Evolutionary conservation across 2,797 vertebrate genomes (phyloP).

Genomic region (Hyperoplus lanceolatus): DNA sequence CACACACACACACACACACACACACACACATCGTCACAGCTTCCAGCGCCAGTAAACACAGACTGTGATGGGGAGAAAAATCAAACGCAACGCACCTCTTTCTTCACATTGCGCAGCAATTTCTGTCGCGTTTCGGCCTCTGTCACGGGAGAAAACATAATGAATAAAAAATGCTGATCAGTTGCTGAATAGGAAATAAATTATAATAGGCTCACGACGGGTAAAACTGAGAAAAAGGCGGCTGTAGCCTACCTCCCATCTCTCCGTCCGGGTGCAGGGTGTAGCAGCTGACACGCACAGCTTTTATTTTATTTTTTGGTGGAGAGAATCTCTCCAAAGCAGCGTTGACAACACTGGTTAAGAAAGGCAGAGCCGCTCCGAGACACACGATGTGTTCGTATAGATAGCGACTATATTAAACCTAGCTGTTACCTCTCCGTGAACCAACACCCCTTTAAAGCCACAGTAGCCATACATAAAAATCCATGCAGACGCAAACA

Average conservation of each 20-base stretch:
- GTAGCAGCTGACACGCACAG: constrained; percentile 36
- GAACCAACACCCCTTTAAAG: constrained; percentile 86
- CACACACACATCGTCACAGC: neutral
- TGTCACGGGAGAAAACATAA: constrained; percentile 81
- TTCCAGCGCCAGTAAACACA: constrained; percentile 32
- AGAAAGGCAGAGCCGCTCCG: constrained; percentile 28
- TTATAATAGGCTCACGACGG: constrained; percentile 42
- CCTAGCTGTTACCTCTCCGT: constrained; percentile 69
- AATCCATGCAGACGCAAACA: neutral
- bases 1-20: neutral
- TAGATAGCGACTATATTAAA: constrained; percentile 59
- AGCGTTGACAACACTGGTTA: neutral
- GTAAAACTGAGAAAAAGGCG: constrained; percentile 10
- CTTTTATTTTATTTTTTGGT: neutral
- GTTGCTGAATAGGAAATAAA: constrained; percentile 39
- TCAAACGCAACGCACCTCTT: constrained; percentile 89
- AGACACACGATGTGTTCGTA: constrained; percentile 52
- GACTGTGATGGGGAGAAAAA: constrained; percentile 13
- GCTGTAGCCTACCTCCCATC: constrained; percentile 82
- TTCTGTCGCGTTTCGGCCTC: constrained; percentile 96
- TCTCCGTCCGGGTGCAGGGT: constrained; percentile 54
- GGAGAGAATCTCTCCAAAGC: constrained; percentile 14
- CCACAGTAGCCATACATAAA: constrained; percentile 64
- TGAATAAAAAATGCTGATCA: constrained; percentile 40
- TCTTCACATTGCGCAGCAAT: constrained; percentile 96